Evolutionary conservation across 1,140 invertebrate species (phyloP).

Genomic region (Heliconius melpomene): DNA sequence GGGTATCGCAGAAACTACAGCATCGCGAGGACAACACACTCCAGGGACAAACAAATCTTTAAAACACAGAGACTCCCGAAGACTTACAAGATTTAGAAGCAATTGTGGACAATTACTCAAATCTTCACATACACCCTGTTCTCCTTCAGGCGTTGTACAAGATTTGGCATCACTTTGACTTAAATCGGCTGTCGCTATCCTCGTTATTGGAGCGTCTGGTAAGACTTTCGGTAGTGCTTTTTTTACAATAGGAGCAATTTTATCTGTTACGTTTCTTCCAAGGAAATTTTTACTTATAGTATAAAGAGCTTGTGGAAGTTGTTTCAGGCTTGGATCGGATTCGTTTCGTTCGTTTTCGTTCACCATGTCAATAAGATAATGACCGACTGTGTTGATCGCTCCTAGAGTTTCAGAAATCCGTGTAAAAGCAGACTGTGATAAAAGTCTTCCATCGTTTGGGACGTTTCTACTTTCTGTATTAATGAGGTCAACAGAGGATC

Average conservation of each 20-base stretch:
- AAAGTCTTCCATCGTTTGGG: constrained; percentile 72
- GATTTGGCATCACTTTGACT: constrained; percentile 59
- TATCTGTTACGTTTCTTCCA: constrained; percentile 90
- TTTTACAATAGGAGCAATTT: constrained; percentile 87
- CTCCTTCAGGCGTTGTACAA: constrained; percentile 91
- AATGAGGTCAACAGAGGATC: constrained; percentile 54
- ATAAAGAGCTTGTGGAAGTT: constrained; percentile 86
- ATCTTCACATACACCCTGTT: constrained; percentile 91
- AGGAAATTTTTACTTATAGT: constrained; percentile 91
- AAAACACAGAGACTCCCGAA: constrained; percentile 94
- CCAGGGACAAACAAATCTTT: constrained; percentile 95
- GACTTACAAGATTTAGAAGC: constrained; percentile 89
- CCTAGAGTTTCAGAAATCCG: constrained; percentile 87
- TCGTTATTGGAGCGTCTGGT: constrained; percentile 66
- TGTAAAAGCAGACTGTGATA: constrained; percentile 83
- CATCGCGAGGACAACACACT: constrained; percentile 90
- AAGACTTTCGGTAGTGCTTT: constrained; percentile 83
- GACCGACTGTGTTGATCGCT: constrained; percentile 90
- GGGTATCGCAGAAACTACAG: constrained; percentile 61
- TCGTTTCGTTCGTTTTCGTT: constrained; percentile 72
- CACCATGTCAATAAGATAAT: constrained; percentile 91
- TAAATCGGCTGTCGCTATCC: constrained; percentile 64
- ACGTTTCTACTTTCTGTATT: constrained; percentile 51
- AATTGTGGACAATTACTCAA: constrained; percentile 94
- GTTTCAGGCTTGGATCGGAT: constrained; percentile 67